A percentile compares a stretch with the other conserved stretches of the same genome.
These are phyloP conservation scores for Calameuta filiformis DNA, from an alignment of 2,888 invertebrate genomes.

Conservation along the genomic window DNA sequence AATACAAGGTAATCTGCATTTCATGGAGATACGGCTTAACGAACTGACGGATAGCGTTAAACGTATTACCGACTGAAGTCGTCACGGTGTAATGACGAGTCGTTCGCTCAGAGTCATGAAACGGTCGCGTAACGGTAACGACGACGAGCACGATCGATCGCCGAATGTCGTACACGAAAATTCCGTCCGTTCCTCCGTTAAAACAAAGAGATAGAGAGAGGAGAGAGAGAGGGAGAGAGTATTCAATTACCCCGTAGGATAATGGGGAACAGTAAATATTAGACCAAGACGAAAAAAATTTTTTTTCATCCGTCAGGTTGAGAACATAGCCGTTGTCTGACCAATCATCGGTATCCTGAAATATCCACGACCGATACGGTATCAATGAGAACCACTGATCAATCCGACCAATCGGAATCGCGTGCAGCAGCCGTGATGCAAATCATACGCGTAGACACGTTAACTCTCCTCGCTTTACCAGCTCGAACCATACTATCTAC, in stretches of 20 bases:
- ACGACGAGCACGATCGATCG: no score
- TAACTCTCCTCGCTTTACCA: constrained; percentile 30
- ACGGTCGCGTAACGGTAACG: neutral
- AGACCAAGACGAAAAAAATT: no score
- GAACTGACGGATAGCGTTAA: constrained; percentile 18
- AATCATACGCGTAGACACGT: constrained; percentile 40
- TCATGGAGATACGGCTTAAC: constrained; percentile 44
- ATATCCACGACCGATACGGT: neutral
- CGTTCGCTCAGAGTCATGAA: constrained; percentile 22
- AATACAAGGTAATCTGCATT: constrained; percentile 57
- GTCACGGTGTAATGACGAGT: constrained; percentile 12
- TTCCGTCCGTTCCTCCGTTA: no score
- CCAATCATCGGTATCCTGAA: no score
- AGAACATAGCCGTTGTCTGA: no score
- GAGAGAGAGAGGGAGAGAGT: no score
- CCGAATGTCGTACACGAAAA: no score
- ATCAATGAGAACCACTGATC: constrained; percentile 40
- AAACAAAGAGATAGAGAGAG: no score
- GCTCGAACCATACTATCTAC: no score
- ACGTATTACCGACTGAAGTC: constrained; percentile 7
- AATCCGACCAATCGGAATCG: constrained; percentile 35
- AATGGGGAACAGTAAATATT: no score
- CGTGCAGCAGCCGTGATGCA: constrained; percentile 44
- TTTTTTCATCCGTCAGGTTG: no score
- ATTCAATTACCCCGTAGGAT: no score